Conservation (phyloP, 2,113 vertebrate species). For the Zapus hudsonius region DNA sequence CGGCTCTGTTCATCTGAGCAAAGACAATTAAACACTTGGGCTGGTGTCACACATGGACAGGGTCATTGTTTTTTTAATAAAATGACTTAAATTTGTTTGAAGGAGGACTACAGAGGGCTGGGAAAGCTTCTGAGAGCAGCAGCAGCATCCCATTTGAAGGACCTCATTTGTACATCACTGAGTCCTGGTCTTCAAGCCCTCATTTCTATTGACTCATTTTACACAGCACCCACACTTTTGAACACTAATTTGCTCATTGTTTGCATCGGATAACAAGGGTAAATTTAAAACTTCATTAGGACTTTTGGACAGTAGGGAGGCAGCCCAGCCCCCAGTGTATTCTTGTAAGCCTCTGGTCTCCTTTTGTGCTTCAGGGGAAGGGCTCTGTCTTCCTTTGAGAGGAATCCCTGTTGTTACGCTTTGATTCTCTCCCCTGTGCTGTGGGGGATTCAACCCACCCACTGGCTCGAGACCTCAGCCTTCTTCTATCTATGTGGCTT, state of each 20-base stretch:
- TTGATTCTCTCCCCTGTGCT: not conserved
- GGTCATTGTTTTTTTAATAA: conserved; percentile 60
- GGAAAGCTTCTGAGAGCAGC: conserved; percentile 5
- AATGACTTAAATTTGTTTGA: conserved; percentile 52
- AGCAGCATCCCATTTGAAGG: not conserved
- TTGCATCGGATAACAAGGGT: not conserved
- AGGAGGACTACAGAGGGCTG: conserved; percentile 39
- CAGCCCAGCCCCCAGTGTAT: not conserved
- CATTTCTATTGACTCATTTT: not conserved
- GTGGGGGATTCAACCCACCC: no score
- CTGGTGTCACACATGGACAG: not conserved
- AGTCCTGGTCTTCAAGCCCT: not conserved
- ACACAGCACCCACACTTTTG: conserved; percentile 13
- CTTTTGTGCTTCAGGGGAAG: not conserved
- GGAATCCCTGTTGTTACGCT: not conserved
- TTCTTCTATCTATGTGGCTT: not conserved
- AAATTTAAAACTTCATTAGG: not conserved
- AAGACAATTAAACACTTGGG: conserved; percentile 56
- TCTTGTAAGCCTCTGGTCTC: not conserved
- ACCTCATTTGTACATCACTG: not conserved
- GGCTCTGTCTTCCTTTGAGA: not conserved
- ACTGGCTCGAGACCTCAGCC: not conserved
- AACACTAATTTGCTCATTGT: not conserved
- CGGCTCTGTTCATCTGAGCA: conserved; percentile 24
- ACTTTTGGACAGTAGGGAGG: not conserved